These are phyloP conservation scores for Eristalis pertinax DNA, from an alignment of 2,888 invertebrate species.

Conservation along the genomic window DNA sequence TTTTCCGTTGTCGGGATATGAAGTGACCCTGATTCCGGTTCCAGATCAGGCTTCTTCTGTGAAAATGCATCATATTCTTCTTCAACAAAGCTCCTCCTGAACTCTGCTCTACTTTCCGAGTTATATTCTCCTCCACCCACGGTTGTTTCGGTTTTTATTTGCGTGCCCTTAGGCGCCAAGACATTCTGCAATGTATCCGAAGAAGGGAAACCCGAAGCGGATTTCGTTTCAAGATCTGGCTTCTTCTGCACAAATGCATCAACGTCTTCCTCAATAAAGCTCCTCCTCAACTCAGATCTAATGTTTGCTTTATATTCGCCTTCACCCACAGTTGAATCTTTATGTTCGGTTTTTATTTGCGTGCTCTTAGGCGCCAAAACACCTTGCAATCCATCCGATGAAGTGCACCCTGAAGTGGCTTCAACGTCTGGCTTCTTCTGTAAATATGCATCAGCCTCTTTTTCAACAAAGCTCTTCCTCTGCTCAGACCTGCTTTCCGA, in stretches of 20 bases:
- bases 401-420: background rate
- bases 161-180: background rate
- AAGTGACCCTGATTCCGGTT: background rate
- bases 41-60: background rate
- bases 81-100: background rate
- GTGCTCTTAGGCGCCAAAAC: background rate
- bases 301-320: background rate
- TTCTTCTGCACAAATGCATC: too few species aligned
- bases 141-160: background rate
- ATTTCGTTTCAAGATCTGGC: background rate
- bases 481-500: too few species aligned
- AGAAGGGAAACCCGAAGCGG: background rate
- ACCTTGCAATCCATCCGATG: background rate
- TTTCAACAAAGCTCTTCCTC: background rate
- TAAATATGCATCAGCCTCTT: background rate
- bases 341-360: background rate
- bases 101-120: background rate
- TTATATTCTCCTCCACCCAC: background rate
- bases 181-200: background rate
- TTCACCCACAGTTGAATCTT: background rate
- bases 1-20: slow-evolving; percentile 75
- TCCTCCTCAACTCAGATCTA: background rate
- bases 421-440: background rate
- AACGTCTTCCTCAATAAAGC: background rate
- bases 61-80: background rate